Conservation (phyloP, 2,113 vertebrate genomes). For the Gnathonemus echidnorhynchus region DNA sequence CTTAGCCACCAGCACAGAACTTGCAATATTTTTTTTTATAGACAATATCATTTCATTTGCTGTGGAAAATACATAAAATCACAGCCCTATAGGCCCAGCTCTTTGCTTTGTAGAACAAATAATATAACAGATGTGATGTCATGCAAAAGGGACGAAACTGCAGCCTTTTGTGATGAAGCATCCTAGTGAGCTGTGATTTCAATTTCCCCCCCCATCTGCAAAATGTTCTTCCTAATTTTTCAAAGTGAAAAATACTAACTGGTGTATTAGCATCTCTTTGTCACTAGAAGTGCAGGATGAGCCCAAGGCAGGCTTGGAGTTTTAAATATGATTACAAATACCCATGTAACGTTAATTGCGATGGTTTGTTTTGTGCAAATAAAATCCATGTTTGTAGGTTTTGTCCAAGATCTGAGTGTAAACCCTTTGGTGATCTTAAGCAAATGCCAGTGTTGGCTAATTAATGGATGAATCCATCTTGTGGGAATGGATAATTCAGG, state of each 20-base stretch:
- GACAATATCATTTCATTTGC: not conserved
- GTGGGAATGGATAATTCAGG: not conserved
- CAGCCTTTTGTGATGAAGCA: not conserved
- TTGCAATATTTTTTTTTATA: not conserved
- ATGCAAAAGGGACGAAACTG: not conserved
- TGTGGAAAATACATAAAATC: not conserved
- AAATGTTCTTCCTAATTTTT: not conserved
- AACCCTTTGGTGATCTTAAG: not conserved
- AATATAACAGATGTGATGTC: constrained; percentile 6
- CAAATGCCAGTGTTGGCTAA: not conserved
- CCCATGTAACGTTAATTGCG: not conserved
- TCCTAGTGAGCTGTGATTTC: not conserved
- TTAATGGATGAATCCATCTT: not conserved
- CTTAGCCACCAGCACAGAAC: not conserved
- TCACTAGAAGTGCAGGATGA: not conserved
- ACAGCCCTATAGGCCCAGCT: not conserved
- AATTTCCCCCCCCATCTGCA: not conserved
- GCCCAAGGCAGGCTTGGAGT: not conserved
- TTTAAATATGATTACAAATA: not conserved
- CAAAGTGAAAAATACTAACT: not conserved
- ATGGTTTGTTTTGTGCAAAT: not conserved
- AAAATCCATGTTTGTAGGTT: not conserved
- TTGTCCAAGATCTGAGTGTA: not conserved
- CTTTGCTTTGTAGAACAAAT: not conserved
- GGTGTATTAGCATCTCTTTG: not conserved